These are phyloP conservation scores for Ornithorhynchus anatinus DNA, from an alignment of 2,113 vertebrate species.

Conservation along the genomic window DNA sequence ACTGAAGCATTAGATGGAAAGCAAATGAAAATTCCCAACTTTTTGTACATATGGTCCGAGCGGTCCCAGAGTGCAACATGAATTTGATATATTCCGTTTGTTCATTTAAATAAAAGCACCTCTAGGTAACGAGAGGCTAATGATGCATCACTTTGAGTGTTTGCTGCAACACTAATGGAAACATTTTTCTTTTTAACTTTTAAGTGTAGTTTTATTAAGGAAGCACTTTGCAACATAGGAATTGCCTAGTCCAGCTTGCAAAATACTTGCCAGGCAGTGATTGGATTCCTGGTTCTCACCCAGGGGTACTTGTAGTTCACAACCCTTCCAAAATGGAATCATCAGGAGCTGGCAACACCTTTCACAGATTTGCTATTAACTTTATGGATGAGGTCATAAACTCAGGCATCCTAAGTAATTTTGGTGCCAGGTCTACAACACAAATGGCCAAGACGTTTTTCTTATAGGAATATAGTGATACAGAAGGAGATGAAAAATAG, in stretches of 20 bases:
- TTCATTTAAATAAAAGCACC: constrained; percentile 52
- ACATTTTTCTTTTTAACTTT: constrained; percentile 32
- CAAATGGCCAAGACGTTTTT: too few species aligned
- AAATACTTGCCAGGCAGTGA: not conserved
- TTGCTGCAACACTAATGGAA: constrained; percentile 55
- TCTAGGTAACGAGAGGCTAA: constrained; percentile 43
- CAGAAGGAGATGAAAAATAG: too few species aligned
- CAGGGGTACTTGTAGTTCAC: not conserved
- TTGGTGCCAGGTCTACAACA: too few species aligned
- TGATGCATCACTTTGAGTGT: constrained; percentile 33
- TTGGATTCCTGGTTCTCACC: not conserved
- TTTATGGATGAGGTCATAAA: constrained; percentile 1
- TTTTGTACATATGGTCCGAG: not conserved
- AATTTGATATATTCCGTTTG: constrained; percentile 6
- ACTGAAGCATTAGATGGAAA: not conserved
- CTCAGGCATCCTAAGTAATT: not conserved
- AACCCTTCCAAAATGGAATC: not conserved
- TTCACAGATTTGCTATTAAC: not conserved
- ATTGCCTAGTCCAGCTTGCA: not conserved
- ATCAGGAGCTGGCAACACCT: not conserved
- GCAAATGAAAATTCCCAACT: not conserved
- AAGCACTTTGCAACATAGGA: constrained; percentile 15
- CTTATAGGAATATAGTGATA: too few species aligned
- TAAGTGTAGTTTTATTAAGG: constrained; percentile 36
- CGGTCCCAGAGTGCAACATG: constrained; percentile 10